Conservation (phyloP, 2,113 vertebrate genomes). For the Brachirus orientalis region DNA sequence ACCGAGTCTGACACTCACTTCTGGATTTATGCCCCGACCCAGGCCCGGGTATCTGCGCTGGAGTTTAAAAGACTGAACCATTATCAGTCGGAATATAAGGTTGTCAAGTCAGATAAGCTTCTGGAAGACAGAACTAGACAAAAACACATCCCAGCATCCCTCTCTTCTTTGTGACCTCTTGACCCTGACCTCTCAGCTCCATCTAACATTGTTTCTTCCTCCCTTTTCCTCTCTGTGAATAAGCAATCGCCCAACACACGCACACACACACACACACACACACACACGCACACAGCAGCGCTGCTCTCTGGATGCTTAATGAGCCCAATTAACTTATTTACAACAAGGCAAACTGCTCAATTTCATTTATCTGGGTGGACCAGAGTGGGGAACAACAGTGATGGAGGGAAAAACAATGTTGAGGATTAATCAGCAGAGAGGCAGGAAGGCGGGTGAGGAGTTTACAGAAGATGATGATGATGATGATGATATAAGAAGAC, state of each 20-base stretch:
- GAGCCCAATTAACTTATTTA: slow-evolving; percentile 62
- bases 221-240: no score
- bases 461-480: neutral
- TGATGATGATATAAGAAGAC: neutral
- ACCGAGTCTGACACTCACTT: no score
- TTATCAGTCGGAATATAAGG: no score
- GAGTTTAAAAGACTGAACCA: no score
- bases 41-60: no score
- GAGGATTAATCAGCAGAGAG: slow-evolving; percentile 28
- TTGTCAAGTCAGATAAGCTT: no score
- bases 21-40: no score
- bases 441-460: neutral
- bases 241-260: no score
- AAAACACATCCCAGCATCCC: neutral
- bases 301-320: slow-evolving; percentile 58
- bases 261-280: neutral
- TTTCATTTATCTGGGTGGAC: slow-evolving; percentile 17
- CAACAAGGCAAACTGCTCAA: slow-evolving; percentile 35
- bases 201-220: no score
- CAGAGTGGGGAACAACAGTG: slow-evolving; percentile 18
- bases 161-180: neutral
- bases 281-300: neutral
- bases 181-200: neutral
- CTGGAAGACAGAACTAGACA: neutral
- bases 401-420: slow-evolving; percentile 20